Evolutionary conservation across 2,797 vertebrate species (phyloP), one percentile per base, ranked within the genome.

Genomic region (Pantherophis vulpinus): DNA sequence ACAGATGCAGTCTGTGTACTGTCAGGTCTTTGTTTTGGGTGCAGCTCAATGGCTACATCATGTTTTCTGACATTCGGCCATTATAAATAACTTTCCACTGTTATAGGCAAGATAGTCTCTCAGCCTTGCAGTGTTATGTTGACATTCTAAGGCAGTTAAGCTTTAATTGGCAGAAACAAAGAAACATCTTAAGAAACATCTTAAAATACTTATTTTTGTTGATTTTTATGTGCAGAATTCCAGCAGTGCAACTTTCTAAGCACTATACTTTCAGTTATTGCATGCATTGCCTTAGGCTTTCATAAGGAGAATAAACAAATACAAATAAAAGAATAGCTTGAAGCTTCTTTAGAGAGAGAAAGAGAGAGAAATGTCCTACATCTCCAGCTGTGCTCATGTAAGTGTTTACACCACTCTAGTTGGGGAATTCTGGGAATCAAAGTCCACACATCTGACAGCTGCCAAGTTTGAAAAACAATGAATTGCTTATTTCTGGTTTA

Each of bases 31-130:
- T 60, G 23, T 90, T 9, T 58, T 86, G 90, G 79, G 37, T 94
- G 32, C 63, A 90, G 91, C 37, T 37, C 87, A 63, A 63, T 0
- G 1, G 56, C 3, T 32, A 7, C 54, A 5, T 93, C 27, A 0
- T 0, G 0, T 92, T 23, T 93, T 90, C 61, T 90, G 70, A n/a
- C 58, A 37, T 58, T 25, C 27, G 13, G 32, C 87, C 87, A 32
- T 88, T 90, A 61, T 93, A 91, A 94, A 42, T 87, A 91, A 90
- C 9, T 79, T 63, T 87, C 66, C 54, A 42, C 23, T 25, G 14
- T 55, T 16, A 55, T 8, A 83, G 27, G 70, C 86, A 94, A 66
- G 95, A 90, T 42, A 47, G 13, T 56, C 93, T 51, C 87, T 83
- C 18, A 60, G 86, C 1, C 87, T 91, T 60, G 20, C 79, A 83